A percentile compares a stretch with the other conserved stretches of the same genome.
These are phyloP conservation scores for Drosophila nr. medialis DNA, from an alignment of 2,888 invertebrate genomes.

Conservation along the genomic window DNA sequence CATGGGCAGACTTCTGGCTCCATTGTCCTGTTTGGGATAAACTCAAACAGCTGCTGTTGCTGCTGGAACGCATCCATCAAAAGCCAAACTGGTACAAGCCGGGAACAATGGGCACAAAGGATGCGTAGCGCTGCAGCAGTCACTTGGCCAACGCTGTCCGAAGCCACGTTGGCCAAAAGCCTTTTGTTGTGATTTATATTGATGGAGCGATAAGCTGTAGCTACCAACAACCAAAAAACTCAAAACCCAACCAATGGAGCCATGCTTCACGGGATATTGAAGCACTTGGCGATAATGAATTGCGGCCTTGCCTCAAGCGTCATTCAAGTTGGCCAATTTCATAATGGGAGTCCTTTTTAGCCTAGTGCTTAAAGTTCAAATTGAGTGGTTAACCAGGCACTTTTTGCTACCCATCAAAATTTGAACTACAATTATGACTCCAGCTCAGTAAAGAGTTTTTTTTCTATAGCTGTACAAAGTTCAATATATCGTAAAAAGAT, in stretches of 20 bases:
- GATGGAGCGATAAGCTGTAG: slow-evolving; percentile 58
- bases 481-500: not conserved
- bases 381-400: not conserved
- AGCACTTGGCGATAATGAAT: slow-evolving; percentile 64
- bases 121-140: slow-evolving; percentile 37
- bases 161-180: slow-evolving; percentile 61
- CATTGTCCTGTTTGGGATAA: slow-evolving; percentile 43
- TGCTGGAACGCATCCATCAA: slow-evolving; percentile 66
- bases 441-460: no score
- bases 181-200: slow-evolving; percentile 79
- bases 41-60: slow-evolving; percentile 34
- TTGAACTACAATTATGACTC: not conserved
- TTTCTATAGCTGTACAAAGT: not conserved
- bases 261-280: slow-evolving; percentile 48
- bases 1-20: slow-evolving; percentile 30
- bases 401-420: not conserved
- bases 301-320: slow-evolving; percentile 12
- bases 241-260: slow-evolving; percentile 4
- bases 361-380: not conserved
- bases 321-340: not conserved
- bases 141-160: slow-evolving; percentile 56
- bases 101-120: slow-evolving; percentile 59
- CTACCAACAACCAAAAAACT: not conserved
- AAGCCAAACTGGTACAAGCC: slow-evolving; percentile 43
- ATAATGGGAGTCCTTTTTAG: not conserved